These are phyloP conservation scores for Rhinolophus sinicus DNA, from an alignment of 2,113 vertebrate species.

Conservation along the genomic window DNA sequence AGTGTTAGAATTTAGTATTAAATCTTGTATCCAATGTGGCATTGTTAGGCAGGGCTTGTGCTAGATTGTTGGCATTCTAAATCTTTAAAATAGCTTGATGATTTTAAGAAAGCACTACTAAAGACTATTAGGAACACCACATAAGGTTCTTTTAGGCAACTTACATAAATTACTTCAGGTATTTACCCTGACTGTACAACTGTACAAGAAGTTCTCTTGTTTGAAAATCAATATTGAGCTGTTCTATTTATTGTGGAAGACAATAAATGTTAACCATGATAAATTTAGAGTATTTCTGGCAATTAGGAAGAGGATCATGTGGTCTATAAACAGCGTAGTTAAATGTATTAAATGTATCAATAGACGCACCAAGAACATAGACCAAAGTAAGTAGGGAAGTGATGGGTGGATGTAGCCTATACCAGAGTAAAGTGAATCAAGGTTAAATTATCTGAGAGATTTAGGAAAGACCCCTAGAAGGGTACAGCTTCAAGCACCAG, in stretches of 20 bases:
- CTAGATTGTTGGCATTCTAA: background rate
- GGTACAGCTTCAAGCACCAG: background rate
- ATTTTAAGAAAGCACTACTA: background rate
- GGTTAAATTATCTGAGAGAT: background rate
- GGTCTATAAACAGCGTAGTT: background rate
- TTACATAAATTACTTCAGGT: background rate
- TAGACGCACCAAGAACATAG: background rate
- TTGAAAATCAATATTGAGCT: background rate
- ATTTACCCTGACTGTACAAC: background rate
- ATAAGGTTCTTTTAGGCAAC: background rate
- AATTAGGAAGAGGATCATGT: background rate
- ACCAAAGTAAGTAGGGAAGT: background rate
- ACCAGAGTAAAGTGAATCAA: background rate
- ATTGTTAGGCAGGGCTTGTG: background rate
- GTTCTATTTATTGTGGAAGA: conserved; percentile 39
- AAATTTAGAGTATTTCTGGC: background rate
- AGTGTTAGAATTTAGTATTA: background rate
- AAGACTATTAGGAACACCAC: background rate
- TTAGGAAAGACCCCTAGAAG: background rate
- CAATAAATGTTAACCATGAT: background rate
- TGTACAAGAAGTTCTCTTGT: conserved; percentile 6
- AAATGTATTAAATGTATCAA: conserved; percentile 20
- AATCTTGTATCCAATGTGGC: background rate
- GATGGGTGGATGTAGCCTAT: background rate
- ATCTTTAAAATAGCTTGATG: conserved; percentile 17